Evolutionary conservation across 2,797 vertebrate species (phyloP), one percentile per base, ranked within the genome.

Genomic region (Pangasius sanitwongsei): DNA sequence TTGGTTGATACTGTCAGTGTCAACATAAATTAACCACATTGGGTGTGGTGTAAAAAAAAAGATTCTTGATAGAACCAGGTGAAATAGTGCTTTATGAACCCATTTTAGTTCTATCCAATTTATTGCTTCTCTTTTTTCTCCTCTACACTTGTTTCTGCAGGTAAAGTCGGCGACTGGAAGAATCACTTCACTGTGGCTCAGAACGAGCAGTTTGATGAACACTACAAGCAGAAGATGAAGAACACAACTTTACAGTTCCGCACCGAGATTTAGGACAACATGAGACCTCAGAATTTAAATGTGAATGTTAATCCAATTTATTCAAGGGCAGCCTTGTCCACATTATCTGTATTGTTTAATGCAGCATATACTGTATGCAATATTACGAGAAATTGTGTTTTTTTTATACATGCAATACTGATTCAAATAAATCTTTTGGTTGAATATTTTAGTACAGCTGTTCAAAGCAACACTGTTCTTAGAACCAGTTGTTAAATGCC

Each of bases 91-190:
- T 48, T 75, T 75, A n/a, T 48, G n/a, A 48, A 28, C 13, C 74
- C 6, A 55, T 55, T 55, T 55, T 80, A 16, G 15, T 55, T 57
- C 16, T 34, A 55, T 80, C 15, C 8, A 5, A 12, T 55, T 80
- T 20, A 31, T 34, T 80, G 8, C 18, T 57, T 57, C 31, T 59
- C 8, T 12, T 37, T 57, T 55, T 34, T 18, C 28, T 18, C 18
- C 8, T 81, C 8, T 31, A 18, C 34, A 23, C n/a, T 57, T 55
- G 50, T 37, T 59, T 41, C 57, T 37, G 25, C 88, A 95, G 94
- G 95, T 67, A 95, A 95, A 84, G 95, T 96, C 74, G 95, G 92
- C 3, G 95, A 96, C 93, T 96, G 95, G 95, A 96, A 93, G 88
- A 94, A 92, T 55, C 94, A 95, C 81, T 96, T 96, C 91, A 93